A percentile compares a stretch with the other conserved stretches of the same genome.
Evolutionary conservation across 2,888 invertebrate genomes (phyloP).

Genomic region (Hemistola chrysoprasaria): DNA sequence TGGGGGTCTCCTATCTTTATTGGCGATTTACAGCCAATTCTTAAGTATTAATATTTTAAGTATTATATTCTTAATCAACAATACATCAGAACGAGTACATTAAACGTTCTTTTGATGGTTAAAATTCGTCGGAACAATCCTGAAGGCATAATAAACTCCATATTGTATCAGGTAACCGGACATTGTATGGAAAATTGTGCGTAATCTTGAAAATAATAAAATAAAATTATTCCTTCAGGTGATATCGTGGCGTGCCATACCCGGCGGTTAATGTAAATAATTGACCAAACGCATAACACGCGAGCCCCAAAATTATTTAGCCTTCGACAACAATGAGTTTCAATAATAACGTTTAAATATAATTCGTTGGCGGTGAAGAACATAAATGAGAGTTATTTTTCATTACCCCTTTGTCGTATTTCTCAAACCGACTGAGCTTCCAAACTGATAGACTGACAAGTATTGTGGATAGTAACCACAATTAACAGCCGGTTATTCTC

Average conservation of each 20-base stretch:
- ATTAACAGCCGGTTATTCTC: not conserved
- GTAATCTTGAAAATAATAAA: conserved; percentile 6
- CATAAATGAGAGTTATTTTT: conserved; percentile 3
- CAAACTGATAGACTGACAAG: not conserved
- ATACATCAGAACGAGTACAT: conserved; percentile 1
- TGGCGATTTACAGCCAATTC: too few relatives aligned
- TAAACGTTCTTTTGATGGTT: conserved; percentile 2
- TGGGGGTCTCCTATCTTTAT: too few relatives aligned
- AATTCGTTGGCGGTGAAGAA: not conserved
- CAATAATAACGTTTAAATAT: not conserved
- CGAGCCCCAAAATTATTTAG: conserved; percentile 1
- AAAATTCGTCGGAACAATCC: conserved; percentile 7
- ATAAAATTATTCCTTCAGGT: conserved; percentile 6
- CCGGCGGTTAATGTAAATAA: conserved; percentile 12
- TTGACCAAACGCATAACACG: conserved; percentile 6
- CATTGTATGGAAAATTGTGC: not conserved
- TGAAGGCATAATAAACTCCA: not conserved
- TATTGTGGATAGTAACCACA: not conserved
- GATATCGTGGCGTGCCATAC: conserved; percentile 10
- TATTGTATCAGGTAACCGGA: conserved; percentile 1
- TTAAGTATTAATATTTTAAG: too few relatives aligned
- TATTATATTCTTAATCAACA: not conserved
- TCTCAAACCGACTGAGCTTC: not conserved
- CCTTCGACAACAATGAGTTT: conserved; percentile 1
- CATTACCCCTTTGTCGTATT: conserved; percentile 3